These are phyloP conservation scores for Pseudococcus jackbeardsleyi DNA, from an alignment of 2,888 invertebrate genomes.

Conservation along the genomic window DNA sequence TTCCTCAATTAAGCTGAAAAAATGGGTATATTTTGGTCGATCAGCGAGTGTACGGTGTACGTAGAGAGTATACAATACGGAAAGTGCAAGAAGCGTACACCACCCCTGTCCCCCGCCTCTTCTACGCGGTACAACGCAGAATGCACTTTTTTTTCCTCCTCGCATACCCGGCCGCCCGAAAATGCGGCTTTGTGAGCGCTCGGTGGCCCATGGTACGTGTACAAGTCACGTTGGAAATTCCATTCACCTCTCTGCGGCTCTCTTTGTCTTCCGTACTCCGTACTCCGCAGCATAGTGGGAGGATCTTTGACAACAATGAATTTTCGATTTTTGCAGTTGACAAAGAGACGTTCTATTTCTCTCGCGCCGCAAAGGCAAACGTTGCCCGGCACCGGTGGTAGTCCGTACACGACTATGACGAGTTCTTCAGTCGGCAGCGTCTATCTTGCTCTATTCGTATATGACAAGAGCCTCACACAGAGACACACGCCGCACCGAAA, in stretches of 20 bases:
- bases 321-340: slow-evolving; percentile 47
- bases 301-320: slow-evolving; percentile 47
- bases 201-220: not conserved
- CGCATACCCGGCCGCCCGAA: not conserved
- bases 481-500: not conserved
- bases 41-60: not conserved
- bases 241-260: not conserved
- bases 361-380: not conserved
- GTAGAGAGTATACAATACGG: not conserved
- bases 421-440: not conserved
- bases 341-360: slow-evolving; percentile 5
- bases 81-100: not conserved
- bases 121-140: not conserved
- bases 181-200: not conserved
- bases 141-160: slow-evolving; percentile 14
- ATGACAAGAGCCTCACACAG: not conserved
- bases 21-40: not conserved
- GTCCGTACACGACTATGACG: not conserved
- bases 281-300: not conserved
- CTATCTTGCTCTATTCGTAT: not conserved
- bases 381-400: too few relatives aligned
- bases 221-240: not conserved
- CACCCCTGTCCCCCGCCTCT: not conserved
- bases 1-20: slow-evolving; percentile 13
- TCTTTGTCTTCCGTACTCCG: not conserved